Evolutionary conservation across 2,888 invertebrate genomes (phyloP).

Genomic region (Chrysina gloriosa): DNA sequence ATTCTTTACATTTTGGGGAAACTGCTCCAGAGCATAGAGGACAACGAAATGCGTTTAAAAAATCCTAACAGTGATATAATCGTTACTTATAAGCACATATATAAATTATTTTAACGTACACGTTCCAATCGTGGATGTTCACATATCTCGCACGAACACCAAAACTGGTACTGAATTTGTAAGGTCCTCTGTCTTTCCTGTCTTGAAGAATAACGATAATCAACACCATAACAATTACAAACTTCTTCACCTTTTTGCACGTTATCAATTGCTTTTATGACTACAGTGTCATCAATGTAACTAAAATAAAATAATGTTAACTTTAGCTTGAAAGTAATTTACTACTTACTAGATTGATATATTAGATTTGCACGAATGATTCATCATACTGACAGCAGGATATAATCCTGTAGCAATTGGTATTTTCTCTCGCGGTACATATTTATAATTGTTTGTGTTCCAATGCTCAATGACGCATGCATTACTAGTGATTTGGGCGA

Average conservation of each 20-base stretch:
- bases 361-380: slow-evolving; percentile 91
- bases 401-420: slow-evolving; percentile 81
- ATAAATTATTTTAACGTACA: slow-evolving; percentile 49
- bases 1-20: slow-evolving; percentile 62
- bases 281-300: slow-evolving; percentile 77
- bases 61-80: not conserved
- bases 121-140: slow-evolving; percentile 60
- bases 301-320: slow-evolving; percentile 63
- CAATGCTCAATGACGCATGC: slow-evolving; percentile 61
- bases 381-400: slow-evolving; percentile 89
- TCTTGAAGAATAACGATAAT: slow-evolving; percentile 73
- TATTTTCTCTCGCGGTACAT: slow-evolving; percentile 64
- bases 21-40: not conserved
- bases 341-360: slow-evolving; percentile 75
- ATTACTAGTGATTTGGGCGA: slow-evolving; percentile 77
- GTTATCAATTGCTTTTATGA: slow-evolving; percentile 76
- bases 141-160: slow-evolving; percentile 82
- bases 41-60: slow-evolving; percentile 9
- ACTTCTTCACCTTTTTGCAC: slow-evolving; percentile 78
- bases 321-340: slow-evolving; percentile 17
- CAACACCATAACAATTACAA: slow-evolving; percentile 87
- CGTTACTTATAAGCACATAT: not conserved
- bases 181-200: slow-evolving; percentile 73
- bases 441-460: slow-evolving; percentile 45
- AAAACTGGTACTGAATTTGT: slow-evolving; percentile 80